These are phyloP conservation scores for Synanthedon tipuliformis DNA, from an alignment of 2,888 invertebrate genomes.

Conservation along the genomic window DNA sequence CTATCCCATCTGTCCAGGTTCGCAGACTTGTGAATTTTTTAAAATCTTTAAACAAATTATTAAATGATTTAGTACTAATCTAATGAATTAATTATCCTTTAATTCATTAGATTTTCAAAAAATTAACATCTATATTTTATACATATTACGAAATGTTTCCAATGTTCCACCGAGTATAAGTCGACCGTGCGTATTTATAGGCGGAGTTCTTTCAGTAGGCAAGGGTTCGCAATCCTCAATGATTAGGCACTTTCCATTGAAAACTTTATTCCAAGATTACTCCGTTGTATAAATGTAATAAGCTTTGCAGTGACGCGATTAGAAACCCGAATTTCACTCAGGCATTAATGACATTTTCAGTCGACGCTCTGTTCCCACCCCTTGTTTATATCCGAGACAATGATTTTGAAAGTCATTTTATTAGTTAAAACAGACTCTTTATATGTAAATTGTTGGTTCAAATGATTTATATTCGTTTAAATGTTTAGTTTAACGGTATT, in stretches of 20 bases:
- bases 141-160: too few species aligned
- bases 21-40: too few species aligned
- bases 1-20: too few species aligned
- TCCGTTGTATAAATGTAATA: conserved; percentile 69
- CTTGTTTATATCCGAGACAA: conserved; percentile 58
- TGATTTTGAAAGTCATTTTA: conserved; percentile 67
- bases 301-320: conserved; percentile 69
- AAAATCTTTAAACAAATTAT: too few species aligned
- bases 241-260: conserved; percentile 67
- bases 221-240: conserved; percentile 65
- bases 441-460: conserved; percentile 2
- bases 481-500: too few species aligned
- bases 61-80: too few species aligned
- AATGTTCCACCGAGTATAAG: conserved; percentile 13
- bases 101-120: too few species aligned
- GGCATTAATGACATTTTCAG: conserved; percentile 70
- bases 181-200: conserved; percentile 18
- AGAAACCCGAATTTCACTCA: conserved; percentile 66
- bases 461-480: not conserved
- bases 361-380: conserved; percentile 24
- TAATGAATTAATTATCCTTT: too few species aligned
- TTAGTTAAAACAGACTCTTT: conserved; percentile 34
- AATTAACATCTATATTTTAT: too few species aligned
- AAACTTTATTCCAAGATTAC: conserved; percentile 70
- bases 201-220: conserved; percentile 48